Evolutionary conservation across 2,797 vertebrate genomes (phyloP).

Genomic region (Liparis tanakae): DNA sequence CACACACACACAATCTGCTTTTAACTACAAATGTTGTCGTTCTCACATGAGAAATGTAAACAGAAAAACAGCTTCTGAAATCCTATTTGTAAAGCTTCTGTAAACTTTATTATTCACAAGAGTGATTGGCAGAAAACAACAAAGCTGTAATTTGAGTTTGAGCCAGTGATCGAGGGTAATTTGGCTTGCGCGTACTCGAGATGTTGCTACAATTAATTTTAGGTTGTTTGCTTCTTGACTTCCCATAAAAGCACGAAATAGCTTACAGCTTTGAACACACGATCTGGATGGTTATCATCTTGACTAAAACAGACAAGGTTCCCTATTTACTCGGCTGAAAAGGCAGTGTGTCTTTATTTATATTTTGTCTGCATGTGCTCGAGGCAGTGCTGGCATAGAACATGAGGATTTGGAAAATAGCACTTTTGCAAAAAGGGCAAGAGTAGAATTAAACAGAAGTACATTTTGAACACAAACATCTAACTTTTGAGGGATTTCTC

Average conservation of each 20-base stretch:
- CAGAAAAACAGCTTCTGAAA: background rate
- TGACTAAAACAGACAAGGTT: conserved; percentile 39
- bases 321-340: conserved; percentile 23
- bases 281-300: conserved; percentile 26
- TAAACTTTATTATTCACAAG: background rate
- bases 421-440: conserved; percentile 48
- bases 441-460: conserved; percentile 44
- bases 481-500: conserved; percentile 28
- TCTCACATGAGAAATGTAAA: background rate
- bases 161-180: conserved; percentile 40
- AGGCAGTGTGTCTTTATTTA: conserved; percentile 30
- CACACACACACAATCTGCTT: background rate
- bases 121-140: conserved; percentile 20
- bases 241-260: conserved; percentile 19
- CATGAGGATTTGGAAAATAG: conserved; percentile 44
- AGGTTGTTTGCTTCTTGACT: conserved; percentile 28
- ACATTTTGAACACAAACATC: conserved; percentile 39
- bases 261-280: conserved; percentile 5
- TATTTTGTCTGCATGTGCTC: conserved; percentile 34
- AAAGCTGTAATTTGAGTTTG: conserved; percentile 36
- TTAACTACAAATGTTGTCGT: background rate
- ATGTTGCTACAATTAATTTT: conserved; percentile 15
- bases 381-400: conserved; percentile 45
- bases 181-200: conserved; percentile 27
- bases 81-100: background rate